Base-by-base conservation (phyloP, 2,113 vertebrate species). In the Lophius piscatorius region DNA sequence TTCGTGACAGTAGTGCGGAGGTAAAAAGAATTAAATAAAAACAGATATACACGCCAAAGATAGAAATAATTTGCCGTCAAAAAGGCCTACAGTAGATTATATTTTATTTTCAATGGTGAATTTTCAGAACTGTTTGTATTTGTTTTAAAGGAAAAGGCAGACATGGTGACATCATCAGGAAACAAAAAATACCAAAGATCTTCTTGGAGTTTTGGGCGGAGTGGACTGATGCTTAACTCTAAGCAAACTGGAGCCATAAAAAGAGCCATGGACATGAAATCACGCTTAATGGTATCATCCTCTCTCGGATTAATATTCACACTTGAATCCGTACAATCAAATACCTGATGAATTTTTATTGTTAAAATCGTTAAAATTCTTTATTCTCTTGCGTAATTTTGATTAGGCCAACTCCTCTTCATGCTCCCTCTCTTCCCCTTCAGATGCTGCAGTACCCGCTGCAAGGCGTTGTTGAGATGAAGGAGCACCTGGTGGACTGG, bases 401-500 rank as follows among this genome's bases (percentile, higher is more conserved):
- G 5, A 41, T 21, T 6, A n/a, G n/a, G n/a, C n/a, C n/a, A n/a
- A n/a, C n/a, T n/a, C n/a, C n/a, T 34, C 13, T 0, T 36, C 31
- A n/a, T 34, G 13, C 56, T 10, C n/a, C n/a, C n/a, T n/a, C n/a
- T n/a, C n/a, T n/a, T n/a, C n/a, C n/a, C n/a, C n/a, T n/a, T 16
- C 80, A 98, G 97, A 91, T 96, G 78, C 76, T 98, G 81, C 94
- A 95, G 85, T 98, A 94, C 40, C 97, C 97, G 0, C 71, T 98
- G 61, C 93, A 95, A 11, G 86, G 87, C 68, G 82, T 96, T 59
- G 80, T 98, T 70, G 94, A 96, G 63, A 84, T 96, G 74, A 99
- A 99, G 62, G 96, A 98, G 77, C 90, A 94, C 68, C 92, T 99
- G 63, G 93, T 99, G 9, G 97, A 99, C 59, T 81, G 94, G 87